Base-by-base conservation (phyloP, 92 coral and sea anemone species). In the Siderastrea radians region DNA sequence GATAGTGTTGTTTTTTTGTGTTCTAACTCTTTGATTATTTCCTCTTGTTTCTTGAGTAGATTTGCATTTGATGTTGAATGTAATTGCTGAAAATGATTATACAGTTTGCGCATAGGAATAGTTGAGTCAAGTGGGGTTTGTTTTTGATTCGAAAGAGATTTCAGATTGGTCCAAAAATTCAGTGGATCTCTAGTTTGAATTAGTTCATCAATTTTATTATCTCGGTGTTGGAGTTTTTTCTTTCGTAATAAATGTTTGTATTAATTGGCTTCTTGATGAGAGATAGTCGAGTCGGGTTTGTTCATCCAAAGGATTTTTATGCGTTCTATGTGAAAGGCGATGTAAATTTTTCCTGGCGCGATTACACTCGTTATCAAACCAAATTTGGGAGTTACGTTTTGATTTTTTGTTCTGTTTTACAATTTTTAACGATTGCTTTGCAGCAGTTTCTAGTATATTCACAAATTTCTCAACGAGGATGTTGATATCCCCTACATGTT, bases 401-500 rank as follows among this genome's bases (percentile, higher is more conserved):
- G 78, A 74, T 53, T 74, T 74, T 74, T 74, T 74, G 79, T 74
- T 74, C 64, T 69, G 74, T 69, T 69, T 69, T 44, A 69, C 74
- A 69, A 69, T 43, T 44, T 69, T 69, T 17, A 69, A 49, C 61
- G 59, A 74, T 53, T 74, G 79, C 63, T 74, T 74, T 74, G 79
- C 49, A 74, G 79, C 79, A 52, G 79, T 74, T 74, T 53, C 79
- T 74, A 74, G 51, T 74, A 74, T 74, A 49, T 53, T 9, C 79
- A 43, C 64, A 74, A 74, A 74, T 74, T 74, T 74, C 78, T 74
- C 62, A 49, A 74, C 78, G 78, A 74, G 5, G 78, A 53, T 50
- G 78, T 74, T 74, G 78, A 74, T 74, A 74, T 74, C 78, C 78
- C 78, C 78, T 74, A 74, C 78, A 3, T 50, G 78, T 61, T 74